Evolutionary conservation across 2,113 vertebrate genomes (phyloP).

Genomic region (Vidua macroura): DNA sequence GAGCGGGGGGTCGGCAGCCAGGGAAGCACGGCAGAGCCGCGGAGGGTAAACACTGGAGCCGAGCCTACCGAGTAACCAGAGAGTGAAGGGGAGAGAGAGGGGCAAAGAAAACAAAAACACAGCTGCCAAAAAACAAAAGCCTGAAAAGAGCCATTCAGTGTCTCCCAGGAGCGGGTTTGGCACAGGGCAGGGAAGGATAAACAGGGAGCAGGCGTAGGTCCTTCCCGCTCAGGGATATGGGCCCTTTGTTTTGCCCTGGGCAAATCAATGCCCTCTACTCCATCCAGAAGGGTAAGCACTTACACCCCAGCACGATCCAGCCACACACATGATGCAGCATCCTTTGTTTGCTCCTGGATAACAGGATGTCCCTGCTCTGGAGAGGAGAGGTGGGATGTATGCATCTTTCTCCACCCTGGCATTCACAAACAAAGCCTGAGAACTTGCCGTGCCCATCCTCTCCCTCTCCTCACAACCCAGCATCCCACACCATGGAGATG

Average conservation of each 20-base stretch:
- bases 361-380: background rate
- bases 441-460: background rate
- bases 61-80: slow-evolving; percentile 53
- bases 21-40: slow-evolving; percentile 30
- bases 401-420: background rate
- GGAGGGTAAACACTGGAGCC: slow-evolving; percentile 64
- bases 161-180: slow-evolving; percentile 50
- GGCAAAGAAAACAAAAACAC: slow-evolving; percentile 71
- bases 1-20: background rate
- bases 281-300: fast-evolving
- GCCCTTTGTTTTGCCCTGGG: background rate
- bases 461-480: background rate
- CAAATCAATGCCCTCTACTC: background rate
- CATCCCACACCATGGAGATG: background rate
- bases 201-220: fast-evolving
- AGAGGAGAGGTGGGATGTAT: background rate
- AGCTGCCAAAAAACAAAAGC: slow-evolving; percentile 70
- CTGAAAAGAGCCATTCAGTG: slow-evolving; percentile 60
- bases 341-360: background rate
- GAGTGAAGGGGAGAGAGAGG: slow-evolving; percentile 26
- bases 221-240: background rate
- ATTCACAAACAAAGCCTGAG: background rate
- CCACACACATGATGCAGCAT: background rate
- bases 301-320: fast-evolving
- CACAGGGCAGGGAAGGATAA: slow-evolving; percentile 2